Conservation (phyloP, 2,797 vertebrate species). For the Paedocypris micromegethes region DNA sequence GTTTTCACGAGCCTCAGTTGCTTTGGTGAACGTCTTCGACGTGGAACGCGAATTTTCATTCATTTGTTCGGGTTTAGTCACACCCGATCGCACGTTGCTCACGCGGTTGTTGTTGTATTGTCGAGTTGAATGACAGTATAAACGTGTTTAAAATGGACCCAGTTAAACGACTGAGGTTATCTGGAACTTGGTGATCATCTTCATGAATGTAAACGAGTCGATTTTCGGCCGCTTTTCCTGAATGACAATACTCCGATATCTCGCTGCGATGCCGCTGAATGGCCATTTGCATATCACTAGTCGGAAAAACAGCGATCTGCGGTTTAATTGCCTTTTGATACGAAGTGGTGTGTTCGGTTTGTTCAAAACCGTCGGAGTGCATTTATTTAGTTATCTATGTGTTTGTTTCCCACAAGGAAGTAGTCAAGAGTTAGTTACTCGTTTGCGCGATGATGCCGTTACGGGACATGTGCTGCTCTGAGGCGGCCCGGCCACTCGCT, state of each 20-base stretch:
- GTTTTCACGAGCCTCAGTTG: conserved; percentile 9
- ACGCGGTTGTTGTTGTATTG: neutral
- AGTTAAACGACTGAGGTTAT: conserved; percentile 14
- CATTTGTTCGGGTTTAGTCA: neutral
- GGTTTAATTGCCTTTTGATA: too few species aligned
- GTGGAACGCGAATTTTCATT: neutral
- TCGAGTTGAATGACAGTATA: neutral
- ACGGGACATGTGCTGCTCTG: conserved; percentile 13
- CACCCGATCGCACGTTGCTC: neutral
- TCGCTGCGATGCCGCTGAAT: neutral
- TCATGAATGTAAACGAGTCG: conserved; percentile 27
- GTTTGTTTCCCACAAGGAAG: too few species aligned
- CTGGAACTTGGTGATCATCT: conserved; percentile 21
- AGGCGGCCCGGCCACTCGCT: conserved; percentile 25
- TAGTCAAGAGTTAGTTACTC: too few species aligned
- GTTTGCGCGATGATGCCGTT: neutral
- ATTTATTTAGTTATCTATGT: too few species aligned
- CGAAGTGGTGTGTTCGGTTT: too few species aligned
- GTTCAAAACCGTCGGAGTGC: too few species aligned
- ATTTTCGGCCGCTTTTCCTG: conserved; percentile 1
- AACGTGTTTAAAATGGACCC: conserved; percentile 5
- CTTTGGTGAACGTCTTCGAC: neutral
- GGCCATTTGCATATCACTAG: conserved; percentile 8
- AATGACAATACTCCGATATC: conserved; percentile 38
- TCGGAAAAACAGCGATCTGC: neutral